phyloP scores from a whole-genome alignment of 2,113 vertebrate genomes.

The Sporophila hypoxantha region DNA sequence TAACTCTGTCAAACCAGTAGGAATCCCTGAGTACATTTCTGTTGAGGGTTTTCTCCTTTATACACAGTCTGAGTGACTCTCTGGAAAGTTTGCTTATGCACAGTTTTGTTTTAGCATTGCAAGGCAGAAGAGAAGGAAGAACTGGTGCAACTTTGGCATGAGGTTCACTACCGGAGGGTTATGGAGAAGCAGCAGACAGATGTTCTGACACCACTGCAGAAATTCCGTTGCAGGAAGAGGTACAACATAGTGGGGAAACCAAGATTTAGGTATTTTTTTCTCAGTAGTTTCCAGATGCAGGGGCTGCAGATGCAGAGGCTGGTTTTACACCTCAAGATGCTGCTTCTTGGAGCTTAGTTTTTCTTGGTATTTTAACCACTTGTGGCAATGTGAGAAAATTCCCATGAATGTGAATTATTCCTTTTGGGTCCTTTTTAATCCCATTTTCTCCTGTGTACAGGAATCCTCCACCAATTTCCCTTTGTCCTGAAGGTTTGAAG shows the following conservation, averaged over 20 bases:
- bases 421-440: not conserved
- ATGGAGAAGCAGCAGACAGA: constrained; percentile 17
- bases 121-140: constrained; percentile 48
- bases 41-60: not conserved
- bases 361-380: not conserved
- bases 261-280: not conserved
- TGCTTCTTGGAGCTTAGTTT: not conserved
- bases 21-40: not conserved
- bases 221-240: constrained; percentile 66
- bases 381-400: not conserved
- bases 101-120: constrained; percentile 21
- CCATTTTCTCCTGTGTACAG: not conserved
- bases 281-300: not conserved
- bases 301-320: not conserved
- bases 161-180: constrained; percentile 52
- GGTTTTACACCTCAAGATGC: not conserved
- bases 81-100: not conserved
- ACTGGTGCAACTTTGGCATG: constrained; percentile 65
- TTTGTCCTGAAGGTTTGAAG: constrained; percentile 59
- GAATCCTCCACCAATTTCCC: constrained; percentile 60
- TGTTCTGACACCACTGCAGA: constrained; percentile 58
- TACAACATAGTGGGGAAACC: not conserved
- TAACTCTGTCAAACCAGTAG: not conserved
- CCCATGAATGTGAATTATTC: not conserved
- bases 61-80: not conserved